Percentiles rank a stretch among this genome's conserved stretches.
phyloP scores from a whole-genome alignment of 2,797 vertebrate species.

The Chelon labrosus region DNA sequence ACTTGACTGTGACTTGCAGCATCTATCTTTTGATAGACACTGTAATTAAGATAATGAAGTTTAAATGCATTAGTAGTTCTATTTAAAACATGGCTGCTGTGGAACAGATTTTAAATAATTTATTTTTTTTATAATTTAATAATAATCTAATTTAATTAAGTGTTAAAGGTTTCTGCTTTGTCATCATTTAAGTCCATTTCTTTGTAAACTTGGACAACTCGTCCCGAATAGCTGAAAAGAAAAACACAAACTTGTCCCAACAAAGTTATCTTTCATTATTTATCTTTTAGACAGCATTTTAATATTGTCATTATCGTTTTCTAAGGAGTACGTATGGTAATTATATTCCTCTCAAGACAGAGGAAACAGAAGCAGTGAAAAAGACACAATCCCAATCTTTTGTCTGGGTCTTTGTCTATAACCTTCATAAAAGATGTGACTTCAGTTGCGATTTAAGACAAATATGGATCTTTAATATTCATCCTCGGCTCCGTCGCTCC shows the following conservation, averaged over 20 bases:
- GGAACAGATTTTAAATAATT: conserved; percentile 30
- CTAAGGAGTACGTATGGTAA: neutral
- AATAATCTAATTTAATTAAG: conserved; percentile 49
- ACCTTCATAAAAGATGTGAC: conserved; percentile 47
- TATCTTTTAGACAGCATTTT: neutral
- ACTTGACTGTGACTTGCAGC: conserved; percentile 63
- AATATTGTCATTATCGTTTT: neutral
- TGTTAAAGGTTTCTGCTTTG: conserved; percentile 46
- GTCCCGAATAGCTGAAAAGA: no score
- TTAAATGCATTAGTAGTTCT: conserved; percentile 72
- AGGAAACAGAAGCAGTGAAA: conserved; percentile 9
- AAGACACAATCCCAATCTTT: neutral
- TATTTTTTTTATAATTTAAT: conserved; percentile 5
- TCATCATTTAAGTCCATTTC: conserved; percentile 40
- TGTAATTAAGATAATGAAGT: conserved; percentile 77
- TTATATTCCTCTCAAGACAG: conserved; percentile 6
- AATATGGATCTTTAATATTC: conserved; percentile 41
- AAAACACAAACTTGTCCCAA: neutral
- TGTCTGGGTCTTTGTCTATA: conserved; percentile 24
- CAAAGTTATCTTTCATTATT: neutral
- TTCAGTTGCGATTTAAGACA: conserved; percentile 36
- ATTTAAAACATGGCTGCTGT: conserved; percentile 66
- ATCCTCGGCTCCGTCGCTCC: conserved; percentile 23
- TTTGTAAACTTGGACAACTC: conserved; percentile 33
- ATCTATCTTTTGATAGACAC: conserved; percentile 72